A percentile compares a stretch with the other conserved stretches of the same genome.
Conservation (phyloP, 2,888 invertebrate genomes). For the Ametastegia equiseti region DNA sequence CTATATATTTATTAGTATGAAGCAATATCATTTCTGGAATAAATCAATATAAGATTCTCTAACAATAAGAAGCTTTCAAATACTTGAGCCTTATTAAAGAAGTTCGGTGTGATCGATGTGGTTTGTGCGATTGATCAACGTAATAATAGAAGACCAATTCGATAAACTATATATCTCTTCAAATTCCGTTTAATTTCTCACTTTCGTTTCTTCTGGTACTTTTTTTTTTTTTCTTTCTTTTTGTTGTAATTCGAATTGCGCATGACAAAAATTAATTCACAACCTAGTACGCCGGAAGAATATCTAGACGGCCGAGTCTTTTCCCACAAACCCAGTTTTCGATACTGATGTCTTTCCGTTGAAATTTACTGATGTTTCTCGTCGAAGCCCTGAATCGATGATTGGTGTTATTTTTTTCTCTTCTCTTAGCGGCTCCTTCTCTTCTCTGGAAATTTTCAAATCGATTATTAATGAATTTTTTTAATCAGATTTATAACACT, state of each 20-base stretch:
- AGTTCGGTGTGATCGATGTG: constrained; percentile 1
- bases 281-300: constrained; percentile 76
- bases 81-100: background rate
- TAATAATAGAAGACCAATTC: background rate
- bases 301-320: constrained; percentile 91
- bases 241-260: background rate
- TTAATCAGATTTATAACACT: background rate
- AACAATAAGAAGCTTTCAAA: constrained; percentile 22
- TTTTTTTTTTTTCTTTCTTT: background rate
- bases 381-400: constrained; percentile 82
- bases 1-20: background rate
- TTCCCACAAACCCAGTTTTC: constrained; percentile 91
- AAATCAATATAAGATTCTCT: background rate
- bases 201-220: background rate
- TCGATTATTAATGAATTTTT: background rate
- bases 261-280: constrained; percentile 67
- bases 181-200: background rate
- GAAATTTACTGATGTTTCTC: constrained; percentile 89
- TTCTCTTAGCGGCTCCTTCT: constrained; percentile 89
- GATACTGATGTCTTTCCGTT: constrained; percentile 90
- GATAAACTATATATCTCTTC: background rate
- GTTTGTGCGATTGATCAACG: constrained; percentile 1
- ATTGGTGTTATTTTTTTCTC: constrained; percentile 77
- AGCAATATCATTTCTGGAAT: background rate
- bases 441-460: constrained; percentile 80